phyloP scores from a whole-genome alignment of 2,113 vertebrate genomes.

The Prolemur simus region DNA sequence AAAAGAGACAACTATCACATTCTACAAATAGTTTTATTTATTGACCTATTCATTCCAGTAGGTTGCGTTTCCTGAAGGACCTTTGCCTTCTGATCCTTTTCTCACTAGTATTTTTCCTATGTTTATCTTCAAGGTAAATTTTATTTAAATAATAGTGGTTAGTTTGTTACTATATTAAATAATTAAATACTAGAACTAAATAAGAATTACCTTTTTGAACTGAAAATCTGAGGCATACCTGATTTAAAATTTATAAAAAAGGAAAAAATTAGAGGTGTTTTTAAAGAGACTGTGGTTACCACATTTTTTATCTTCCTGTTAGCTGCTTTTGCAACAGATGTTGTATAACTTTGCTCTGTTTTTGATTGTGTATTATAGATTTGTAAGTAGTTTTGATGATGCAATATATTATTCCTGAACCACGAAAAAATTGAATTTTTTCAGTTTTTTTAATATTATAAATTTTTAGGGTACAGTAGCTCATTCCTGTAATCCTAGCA shows the following conservation, averaged over 20 bases:
- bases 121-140: slow-evolving; percentile 27
- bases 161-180: neutral
- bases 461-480: neutral
- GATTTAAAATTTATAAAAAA: slow-evolving; percentile 41
- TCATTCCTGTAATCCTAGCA: no score
- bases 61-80: slow-evolving; percentile 30
- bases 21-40: slow-evolving; percentile 46
- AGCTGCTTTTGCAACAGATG: slow-evolving; percentile 32
- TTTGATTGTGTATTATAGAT: slow-evolving; percentile 4
- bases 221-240: slow-evolving; percentile 27
- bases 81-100: neutral
- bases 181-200: slow-evolving; percentile 23
- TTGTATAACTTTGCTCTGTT: slow-evolving; percentile 10
- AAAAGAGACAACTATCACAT: slow-evolving; percentile 21
- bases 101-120: slow-evolving; percentile 3
- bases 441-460: neutral
- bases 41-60: neutral
- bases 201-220: slow-evolving; percentile 22
- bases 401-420: neutral
- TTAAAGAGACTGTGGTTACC: neutral
- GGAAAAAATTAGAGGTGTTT: neutral
- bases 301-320: slow-evolving; percentile 28
- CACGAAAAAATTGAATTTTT: neutral
- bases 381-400: slow-evolving; percentile 29
- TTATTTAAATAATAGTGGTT: slow-evolving; percentile 29